Conservation (phyloP, 1,140 invertebrate genomes). For the Saccostrea glomerata region DNA sequence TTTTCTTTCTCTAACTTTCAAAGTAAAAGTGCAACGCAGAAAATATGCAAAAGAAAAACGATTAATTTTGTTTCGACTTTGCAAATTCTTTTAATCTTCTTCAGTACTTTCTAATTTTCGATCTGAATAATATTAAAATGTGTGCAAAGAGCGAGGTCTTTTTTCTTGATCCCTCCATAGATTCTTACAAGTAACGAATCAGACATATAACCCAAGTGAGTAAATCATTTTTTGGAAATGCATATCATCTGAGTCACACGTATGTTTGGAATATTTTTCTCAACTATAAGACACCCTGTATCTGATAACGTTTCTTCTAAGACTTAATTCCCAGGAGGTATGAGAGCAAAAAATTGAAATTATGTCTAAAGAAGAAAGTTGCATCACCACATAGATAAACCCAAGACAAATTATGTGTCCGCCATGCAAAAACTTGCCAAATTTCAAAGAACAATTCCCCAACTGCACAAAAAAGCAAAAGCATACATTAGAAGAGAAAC, state of each 20-base stretch:
- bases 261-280: constrained; percentile 1
- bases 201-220: not conserved
- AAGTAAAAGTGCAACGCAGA: too few relatives aligned
- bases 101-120: too few relatives aligned
- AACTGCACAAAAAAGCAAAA: constrained; percentile 4
- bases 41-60: too few relatives aligned
- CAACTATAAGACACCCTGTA: not conserved
- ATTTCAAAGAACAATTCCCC: not conserved
- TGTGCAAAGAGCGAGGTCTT: too few relatives aligned
- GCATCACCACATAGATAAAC: not conserved
- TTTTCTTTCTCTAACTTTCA: too few relatives aligned
- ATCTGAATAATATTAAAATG: too few relatives aligned
- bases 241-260: constrained; percentile 1
- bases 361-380: constrained; percentile 3
- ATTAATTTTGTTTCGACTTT: too few relatives aligned
- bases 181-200: not conserved
- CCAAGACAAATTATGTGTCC: constrained; percentile 2
- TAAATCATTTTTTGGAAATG: not conserved
- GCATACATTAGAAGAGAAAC: not conserved
- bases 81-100: too few relatives aligned
- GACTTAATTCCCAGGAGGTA: not conserved
- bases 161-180: not conserved
- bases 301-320: constrained; percentile 13
- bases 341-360: not conserved
- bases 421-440: not conserved